Base-by-base conservation (phyloP, 2,888 invertebrate genomes). In the Kuschelorhynchus macadamiae region DNA sequence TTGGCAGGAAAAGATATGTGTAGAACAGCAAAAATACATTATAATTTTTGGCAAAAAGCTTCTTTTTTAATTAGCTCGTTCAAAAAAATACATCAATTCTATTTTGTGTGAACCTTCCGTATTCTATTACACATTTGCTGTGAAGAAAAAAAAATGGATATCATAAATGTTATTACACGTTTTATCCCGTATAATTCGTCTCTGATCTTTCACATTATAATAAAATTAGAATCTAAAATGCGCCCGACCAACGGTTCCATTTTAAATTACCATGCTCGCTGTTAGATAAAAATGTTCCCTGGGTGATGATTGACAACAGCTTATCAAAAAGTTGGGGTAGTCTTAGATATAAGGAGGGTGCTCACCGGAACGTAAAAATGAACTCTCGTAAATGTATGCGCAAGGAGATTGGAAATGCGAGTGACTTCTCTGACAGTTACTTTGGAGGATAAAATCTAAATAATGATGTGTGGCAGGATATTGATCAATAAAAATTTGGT, bases 321-420 rank as follows among this genome's bases (percentile, higher is more conserved):
- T 69, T 69, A 69, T 69, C 69, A 69, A 65, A 69, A 69, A 69
- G 69, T 64, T 65, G 60, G 69, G 69, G 59, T 69, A 69, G 64
- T 69, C 65, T 56, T 69, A 49, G 64, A 55, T 60, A 60, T 68
- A 56, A 68, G 49, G 49, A 49, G 68, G 65, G 69, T 69, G 69
- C 69, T 65, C 61, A 69, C 42, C 47, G 61, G 69, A 55, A 65
- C 61, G 69, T 61, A 65, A 69, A 69, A 69, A 69, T 65, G 61
- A 69, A 65, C 68, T 64, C 39, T 55, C 57, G 52, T 67, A 67
- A 67, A 67, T 67, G 62, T 67, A 67, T 67, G 57, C 67, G 57
- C 50, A 62, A 62, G 25, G 16, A 61, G 68, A 68, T 61, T 63
- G 68, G 63, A 64, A 57, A 57, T 68, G 55, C 59, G 68, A 68